These are phyloP conservation scores for Heliconius charithonia DNA, from an alignment of 2,888 invertebrate genomes.

Conservation along the genomic window DNA sequence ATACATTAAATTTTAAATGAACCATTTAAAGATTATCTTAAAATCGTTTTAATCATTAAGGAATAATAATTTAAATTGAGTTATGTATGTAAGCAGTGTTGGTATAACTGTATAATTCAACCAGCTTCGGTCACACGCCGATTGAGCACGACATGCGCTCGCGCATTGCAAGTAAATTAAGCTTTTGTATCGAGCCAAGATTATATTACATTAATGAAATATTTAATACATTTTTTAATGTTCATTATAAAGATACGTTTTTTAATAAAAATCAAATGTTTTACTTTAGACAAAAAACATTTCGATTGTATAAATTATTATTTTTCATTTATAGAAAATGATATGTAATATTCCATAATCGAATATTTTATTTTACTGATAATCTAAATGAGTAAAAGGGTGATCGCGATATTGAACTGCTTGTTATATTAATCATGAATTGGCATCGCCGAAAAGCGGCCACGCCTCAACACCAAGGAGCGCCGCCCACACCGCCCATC, in stretches of 20 bases:
- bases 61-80: slow-evolving; percentile 8
- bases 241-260: neutral
- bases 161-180: slow-evolving; percentile 72
- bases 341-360: neutral
- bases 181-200: slow-evolving; percentile 39
- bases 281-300: neutral
- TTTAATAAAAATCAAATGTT: neutral
- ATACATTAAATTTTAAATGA: neutral
- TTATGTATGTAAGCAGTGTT: slow-evolving; percentile 18
- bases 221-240: neutral
- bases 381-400: slow-evolving; percentile 32
- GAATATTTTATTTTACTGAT: slow-evolving; percentile 13
- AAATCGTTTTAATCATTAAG: slow-evolving; percentile 11
- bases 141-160: slow-evolving; percentile 72
- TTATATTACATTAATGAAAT: slow-evolving; percentile 9
- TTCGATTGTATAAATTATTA: neutral
- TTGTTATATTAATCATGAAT: slow-evolving; percentile 59
- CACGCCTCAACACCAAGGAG: slow-evolving; percentile 58
- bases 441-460: slow-evolving; percentile 61
- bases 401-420: slow-evolving; percentile 50
- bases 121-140: slow-evolving; percentile 63
- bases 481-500: slow-evolving; percentile 76
- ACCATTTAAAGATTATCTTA: neutral
- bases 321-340: neutral
- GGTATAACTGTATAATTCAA: slow-evolving; percentile 40